phyloP scores from a whole-genome alignment of 2,113 vertebrate species.

The Sapajus apella region DNA sequence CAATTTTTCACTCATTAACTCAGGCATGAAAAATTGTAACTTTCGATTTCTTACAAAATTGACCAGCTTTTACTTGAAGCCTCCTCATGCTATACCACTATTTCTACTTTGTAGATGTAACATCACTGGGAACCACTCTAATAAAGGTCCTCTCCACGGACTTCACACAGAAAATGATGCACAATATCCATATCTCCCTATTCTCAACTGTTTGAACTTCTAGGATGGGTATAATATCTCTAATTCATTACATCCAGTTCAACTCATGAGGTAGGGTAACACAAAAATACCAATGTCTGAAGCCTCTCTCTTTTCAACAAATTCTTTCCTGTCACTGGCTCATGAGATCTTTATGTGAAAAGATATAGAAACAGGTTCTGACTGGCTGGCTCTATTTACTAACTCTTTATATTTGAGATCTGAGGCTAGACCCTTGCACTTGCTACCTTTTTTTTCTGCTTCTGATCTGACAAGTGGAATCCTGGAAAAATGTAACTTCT shows the following conservation, averaged over 20 bases:
- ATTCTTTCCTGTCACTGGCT: not conserved
- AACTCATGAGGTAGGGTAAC: not conserved
- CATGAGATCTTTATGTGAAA: not conserved
- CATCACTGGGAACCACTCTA: not conserved
- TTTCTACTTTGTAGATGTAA: not conserved
- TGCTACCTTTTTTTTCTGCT: not conserved
- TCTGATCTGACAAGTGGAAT: not conserved
- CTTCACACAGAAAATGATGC: not conserved
- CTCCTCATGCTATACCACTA: not conserved
- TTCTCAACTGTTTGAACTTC: not conserved
- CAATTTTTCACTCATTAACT: conserved; percentile 1
- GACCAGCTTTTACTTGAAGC: not conserved
- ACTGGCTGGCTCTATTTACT: not conserved
- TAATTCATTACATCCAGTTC: not conserved
- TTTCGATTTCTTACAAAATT: not conserved
- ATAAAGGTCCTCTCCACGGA: not conserved
- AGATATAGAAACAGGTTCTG: not conserved
- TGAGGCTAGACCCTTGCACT: not conserved
- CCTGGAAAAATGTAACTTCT: not conserved
- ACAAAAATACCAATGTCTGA: not conserved
- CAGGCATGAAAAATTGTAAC: not conserved
- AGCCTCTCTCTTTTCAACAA: not conserved
- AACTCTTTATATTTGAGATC: conserved; percentile 10
- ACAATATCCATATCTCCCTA: not conserved
- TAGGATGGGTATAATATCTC: not conserved